Evolutionary conservation across 1,140 invertebrate species (phyloP), one percentile per base, ranked within the genome.

Genomic region (Pseudomyrmex cubaensis): DNA sequence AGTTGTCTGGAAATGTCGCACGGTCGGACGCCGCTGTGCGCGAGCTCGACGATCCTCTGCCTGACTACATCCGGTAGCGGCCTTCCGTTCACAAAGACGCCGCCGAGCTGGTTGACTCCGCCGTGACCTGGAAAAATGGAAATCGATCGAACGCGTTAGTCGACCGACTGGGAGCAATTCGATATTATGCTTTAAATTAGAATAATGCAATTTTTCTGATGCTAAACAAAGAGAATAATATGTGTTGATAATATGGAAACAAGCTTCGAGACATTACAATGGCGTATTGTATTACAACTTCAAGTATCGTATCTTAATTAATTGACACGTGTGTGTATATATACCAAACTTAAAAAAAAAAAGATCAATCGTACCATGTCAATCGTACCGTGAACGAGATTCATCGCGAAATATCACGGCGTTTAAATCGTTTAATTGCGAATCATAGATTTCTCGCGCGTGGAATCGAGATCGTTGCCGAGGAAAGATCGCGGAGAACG

Each of bases 1-100:
- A 98, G 95, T 94, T 98, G 97, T 63, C 98, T 95, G 72, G 97
- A 98, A 94, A 98, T 98, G 95, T 99, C 98, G 94, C 98, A 99
- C 46, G 98, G 98, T 90, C 98, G 95, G 74, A 99, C 98, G 63
- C 98, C 98, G 92, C 98, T 98, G 94, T 99, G 98, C 22, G 98
- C 98, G 83, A 99, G 95, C 94, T 99, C 98, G 56, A 99, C 98
- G 94, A 99, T 99, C 94, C 98, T 95, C 93, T 98, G 98, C 89
- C 98, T 95, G 22, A 99, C 98, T 74, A 98, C 97, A 94, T 99
- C 98, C 57, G 98, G 98, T 63, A 99, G 95, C 8, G 98, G 98
- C 85, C 98, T 95, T 20, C 98, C 98, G 95, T 99, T 99, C 61
- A 99, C 98, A 94, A 99, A 99, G 73, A 99, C 98, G 54, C 98